Percentiles rank a stretch among this genome's conserved stretches.
Conservation (phyloP, 2,113 vertebrate genomes). For the Arvicanthis niloticus region DNA sequence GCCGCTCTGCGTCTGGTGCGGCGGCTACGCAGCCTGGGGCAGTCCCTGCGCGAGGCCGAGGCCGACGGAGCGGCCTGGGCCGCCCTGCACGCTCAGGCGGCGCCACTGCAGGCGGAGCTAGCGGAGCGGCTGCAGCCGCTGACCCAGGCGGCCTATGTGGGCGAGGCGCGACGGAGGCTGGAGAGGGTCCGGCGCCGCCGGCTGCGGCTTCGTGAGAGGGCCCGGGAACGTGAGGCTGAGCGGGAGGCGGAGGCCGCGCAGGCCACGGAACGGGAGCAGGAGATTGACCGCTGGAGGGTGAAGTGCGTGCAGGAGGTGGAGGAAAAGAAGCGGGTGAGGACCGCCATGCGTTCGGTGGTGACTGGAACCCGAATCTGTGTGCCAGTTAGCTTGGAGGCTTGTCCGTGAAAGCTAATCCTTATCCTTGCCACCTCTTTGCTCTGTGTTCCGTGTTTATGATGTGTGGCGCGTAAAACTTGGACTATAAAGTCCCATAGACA, state of each 20-base stretch:
- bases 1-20: conserved; percentile 84
- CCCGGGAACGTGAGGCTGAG: conserved; percentile 81
- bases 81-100: conserved; percentile 63
- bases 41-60: conserved; percentile 83
- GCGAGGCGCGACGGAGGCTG: conserved; percentile 83
- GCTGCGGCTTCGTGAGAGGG: conserved; percentile 84
- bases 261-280: conserved; percentile 88
- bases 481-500: background rate
- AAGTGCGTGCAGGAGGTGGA: conserved; percentile 92
- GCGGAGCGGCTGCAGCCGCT: conserved; percentile 82
- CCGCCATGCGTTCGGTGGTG: fast-evolving
- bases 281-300: conserved; percentile 92
- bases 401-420: background rate
- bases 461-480: background rate
- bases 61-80: conserved; percentile 85
- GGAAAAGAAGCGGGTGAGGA: conserved; percentile 93
- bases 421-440: background rate
- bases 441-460: background rate
- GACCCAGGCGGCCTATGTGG: conserved; percentile 78
- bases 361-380: background rate
- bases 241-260: conserved; percentile 81
- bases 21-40: conserved; percentile 84
- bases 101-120: conserved; percentile 76
- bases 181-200: conserved; percentile 86
- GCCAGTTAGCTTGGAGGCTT: background rate